A percentile compares a stretch with the other conserved stretches of the same genome.
These are phyloP conservation scores for Harpegnathos saltator DNA, from an alignment of 1,140 invertebrate genomes.

Conservation along the genomic window DNA sequence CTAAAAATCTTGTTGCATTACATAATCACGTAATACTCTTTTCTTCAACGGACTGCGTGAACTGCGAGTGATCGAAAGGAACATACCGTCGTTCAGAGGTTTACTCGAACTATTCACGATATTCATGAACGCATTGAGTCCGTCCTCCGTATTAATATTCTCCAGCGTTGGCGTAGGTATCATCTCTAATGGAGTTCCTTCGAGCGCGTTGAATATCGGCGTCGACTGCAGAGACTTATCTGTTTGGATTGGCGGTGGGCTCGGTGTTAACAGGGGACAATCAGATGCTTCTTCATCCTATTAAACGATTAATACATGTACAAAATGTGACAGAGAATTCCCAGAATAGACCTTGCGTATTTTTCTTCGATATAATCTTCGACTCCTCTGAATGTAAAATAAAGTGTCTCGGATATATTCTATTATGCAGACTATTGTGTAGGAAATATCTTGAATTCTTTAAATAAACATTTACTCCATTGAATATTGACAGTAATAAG, in stretches of 20 bases:
- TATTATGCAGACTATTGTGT: neutral
- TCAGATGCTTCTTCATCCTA: conserved; percentile 85
- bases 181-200: conserved; percentile 78
- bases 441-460: neutral
- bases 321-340: neutral
- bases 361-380: neutral
- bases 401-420: neutral
- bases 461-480: too few species aligned
- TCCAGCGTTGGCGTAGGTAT: conserved; percentile 76
- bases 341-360: too few species aligned
- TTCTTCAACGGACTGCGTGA: neutral
- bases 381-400: neutral
- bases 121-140: conserved; percentile 82
- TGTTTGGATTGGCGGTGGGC: conserved; percentile 74
- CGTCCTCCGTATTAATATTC: conserved; percentile 82
- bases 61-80: neutral
- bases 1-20: neutral
- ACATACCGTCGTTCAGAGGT: conserved; percentile 81
- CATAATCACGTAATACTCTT: too few species aligned
- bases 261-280: conserved; percentile 85
- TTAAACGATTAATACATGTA: conserved; percentile 39
- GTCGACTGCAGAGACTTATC: conserved; percentile 65
- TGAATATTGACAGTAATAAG: too few species aligned
- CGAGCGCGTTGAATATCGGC: conserved; percentile 76
- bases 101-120: conserved; percentile 84